A percentile compares a stretch with the other conserved stretches of the same genome.
Evolutionary conservation across 2,888 invertebrate species (phyloP).

Genomic region (Aleiodes testaceus): DNA sequence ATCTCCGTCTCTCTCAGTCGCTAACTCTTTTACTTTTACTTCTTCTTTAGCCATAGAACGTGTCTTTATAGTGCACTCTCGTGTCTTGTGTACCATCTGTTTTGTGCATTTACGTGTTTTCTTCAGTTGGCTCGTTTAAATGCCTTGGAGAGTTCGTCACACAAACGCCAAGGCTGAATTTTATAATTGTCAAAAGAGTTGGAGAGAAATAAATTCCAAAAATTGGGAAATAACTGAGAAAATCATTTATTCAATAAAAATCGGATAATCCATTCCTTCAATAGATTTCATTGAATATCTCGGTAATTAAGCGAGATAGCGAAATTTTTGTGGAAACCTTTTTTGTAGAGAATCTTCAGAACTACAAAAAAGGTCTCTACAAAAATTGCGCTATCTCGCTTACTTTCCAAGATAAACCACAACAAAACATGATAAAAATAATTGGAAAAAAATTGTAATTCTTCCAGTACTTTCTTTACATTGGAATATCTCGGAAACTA

Average conservation of each 20-base stretch:
- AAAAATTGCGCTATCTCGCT: background rate
- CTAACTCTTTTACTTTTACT: slow-evolving; percentile 15
- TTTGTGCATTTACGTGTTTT: slow-evolving; percentile 25
- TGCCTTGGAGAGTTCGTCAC: background rate
- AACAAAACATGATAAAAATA: too few relatives aligned
- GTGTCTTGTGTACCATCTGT: slow-evolving; percentile 28
- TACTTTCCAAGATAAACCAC: too few relatives aligned
- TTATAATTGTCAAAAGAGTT: slow-evolving; percentile 3
- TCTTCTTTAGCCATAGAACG: slow-evolving; percentile 17
- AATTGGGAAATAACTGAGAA: background rate
- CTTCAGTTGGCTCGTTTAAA: slow-evolving; percentile 13
- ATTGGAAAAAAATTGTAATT: too few relatives aligned
- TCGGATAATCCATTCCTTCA: too few relatives aligned
- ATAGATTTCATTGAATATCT: background rate
- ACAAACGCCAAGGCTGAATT: slow-evolving; percentile 16
- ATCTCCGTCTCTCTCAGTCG: slow-evolving; percentile 10
- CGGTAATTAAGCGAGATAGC: background rate
- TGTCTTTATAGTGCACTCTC: slow-evolving; percentile 30
- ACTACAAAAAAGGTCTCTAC: too few relatives aligned
- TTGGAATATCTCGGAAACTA: too few relatives aligned
- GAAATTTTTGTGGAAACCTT: background rate
- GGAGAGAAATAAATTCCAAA: background rate
- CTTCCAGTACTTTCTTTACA: too few relatives aligned
- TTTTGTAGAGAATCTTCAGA: too few relatives aligned
- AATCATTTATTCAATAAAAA: too few relatives aligned